Evolutionary conservation across 2,888 invertebrate genomes (phyloP).

Genomic region (Sicus ferrugineus): DNA sequence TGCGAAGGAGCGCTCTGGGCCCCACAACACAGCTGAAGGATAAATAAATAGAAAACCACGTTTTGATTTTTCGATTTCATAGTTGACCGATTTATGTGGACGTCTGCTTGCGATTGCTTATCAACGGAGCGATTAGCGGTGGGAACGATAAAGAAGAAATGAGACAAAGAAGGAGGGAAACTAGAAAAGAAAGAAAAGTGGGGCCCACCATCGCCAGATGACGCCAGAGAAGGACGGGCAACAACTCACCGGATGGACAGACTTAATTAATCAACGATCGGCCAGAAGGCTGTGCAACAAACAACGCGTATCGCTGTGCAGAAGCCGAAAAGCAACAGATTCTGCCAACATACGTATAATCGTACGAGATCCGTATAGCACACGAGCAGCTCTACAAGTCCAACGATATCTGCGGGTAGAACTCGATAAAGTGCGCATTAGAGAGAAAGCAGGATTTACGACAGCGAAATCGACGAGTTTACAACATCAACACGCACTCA

Average conservation of each 20-base stretch:
- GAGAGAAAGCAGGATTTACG: conserved; percentile 11
- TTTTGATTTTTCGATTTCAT: conserved; percentile 34
- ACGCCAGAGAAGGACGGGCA: too few species aligned
- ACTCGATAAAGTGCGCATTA: conserved; percentile 4
- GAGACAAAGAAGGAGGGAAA: too few species aligned
- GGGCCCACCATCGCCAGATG: too few species aligned
- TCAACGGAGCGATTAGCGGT: conserved; percentile 6
- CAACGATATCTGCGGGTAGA: background rate
- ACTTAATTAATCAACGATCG: too few species aligned
- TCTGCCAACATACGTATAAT: conserved; percentile 9
- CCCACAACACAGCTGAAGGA: too few species aligned
- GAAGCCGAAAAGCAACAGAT: background rate
- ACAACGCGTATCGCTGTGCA: background rate
- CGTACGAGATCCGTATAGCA: background rate
- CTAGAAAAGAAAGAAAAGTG: background rate
- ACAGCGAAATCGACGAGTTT: background rate
- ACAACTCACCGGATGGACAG: too few species aligned
- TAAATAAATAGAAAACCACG: conserved; percentile 5
- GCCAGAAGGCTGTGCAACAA: background rate
- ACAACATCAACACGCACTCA: conserved; percentile 12
- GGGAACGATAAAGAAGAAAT: too few species aligned
- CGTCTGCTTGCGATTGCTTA: conserved; percentile 32
- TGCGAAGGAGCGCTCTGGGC: too few species aligned
- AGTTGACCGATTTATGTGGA: conserved; percentile 20
- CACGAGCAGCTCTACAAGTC: background rate